These are phyloP conservation scores for Sphaerophoria rueppellii DNA, from an alignment of 2,888 invertebrate genomes.

Conservation along the genomic window DNA sequence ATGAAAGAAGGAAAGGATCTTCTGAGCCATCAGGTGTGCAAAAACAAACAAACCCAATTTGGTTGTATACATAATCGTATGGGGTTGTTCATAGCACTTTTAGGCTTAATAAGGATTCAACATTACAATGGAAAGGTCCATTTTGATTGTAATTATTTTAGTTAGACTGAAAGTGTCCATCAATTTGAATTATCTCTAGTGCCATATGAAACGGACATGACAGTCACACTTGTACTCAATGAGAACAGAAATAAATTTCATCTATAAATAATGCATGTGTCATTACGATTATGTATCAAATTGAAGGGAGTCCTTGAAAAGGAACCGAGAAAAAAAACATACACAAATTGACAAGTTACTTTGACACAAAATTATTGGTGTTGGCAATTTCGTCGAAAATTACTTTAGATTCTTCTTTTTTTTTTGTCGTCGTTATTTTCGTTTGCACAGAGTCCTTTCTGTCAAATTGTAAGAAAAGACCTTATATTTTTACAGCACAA, in stretches of 20 bases:
- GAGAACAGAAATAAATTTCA: constrained; percentile 32
- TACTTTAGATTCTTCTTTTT: constrained; percentile 53
- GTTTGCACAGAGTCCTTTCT: not conserved
- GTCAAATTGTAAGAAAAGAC: not conserved
- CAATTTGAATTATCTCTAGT: constrained; percentile 50
- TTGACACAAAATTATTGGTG: constrained; percentile 69
- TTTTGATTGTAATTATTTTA: not conserved
- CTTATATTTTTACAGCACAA: constrained; percentile 16
- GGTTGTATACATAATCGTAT: constrained; percentile 18
- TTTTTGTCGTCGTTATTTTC: not conserved
- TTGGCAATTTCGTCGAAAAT: constrained; percentile 65
- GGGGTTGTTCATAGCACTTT: no score
- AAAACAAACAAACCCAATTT: constrained; percentile 35
- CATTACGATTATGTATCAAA: constrained; percentile 43
- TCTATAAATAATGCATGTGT: constrained; percentile 64
- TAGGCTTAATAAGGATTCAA: no score
- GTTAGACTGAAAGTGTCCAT: constrained; percentile 19
- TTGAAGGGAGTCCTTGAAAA: not conserved
- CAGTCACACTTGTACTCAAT: constrained; percentile 38
- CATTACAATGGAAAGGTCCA: no score
- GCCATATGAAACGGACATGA: constrained; percentile 6
- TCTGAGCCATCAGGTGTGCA: constrained; percentile 51
- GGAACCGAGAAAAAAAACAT: not conserved
- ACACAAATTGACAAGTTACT: constrained; percentile 61
- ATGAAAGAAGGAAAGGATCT: constrained; percentile 33